A percentile compares a stretch with the other conserved stretches of the same genome.
Conservation (phyloP, 2,113 vertebrate species). For the Nycticorax nycticorax region DNA sequence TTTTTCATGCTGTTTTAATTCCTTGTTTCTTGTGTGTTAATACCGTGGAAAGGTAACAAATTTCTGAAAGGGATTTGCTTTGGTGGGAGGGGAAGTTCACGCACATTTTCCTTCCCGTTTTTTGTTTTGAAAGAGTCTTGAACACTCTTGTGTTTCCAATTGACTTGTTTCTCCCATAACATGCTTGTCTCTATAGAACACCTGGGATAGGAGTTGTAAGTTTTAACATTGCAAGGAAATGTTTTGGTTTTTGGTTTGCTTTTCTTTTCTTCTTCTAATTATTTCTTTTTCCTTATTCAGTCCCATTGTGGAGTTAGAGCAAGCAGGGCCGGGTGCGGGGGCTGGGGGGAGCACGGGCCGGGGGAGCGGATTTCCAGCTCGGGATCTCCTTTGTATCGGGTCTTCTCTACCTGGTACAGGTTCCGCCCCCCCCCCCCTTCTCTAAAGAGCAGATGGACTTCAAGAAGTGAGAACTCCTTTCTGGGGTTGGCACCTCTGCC, state of each 20-base stretch:
- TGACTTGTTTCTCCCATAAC: conserved; percentile 67
- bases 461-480: background rate
- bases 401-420: background rate
- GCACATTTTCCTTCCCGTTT: conserved; percentile 27
- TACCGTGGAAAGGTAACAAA: conserved; percentile 30
- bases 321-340: conserved; percentile 10
- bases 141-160: conserved; percentile 47
- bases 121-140: conserved; percentile 42
- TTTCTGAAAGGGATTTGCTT: conserved; percentile 23
- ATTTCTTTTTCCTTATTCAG: conserved; percentile 18
- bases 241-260: conserved; percentile 18
- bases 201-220: conserved; percentile 65
- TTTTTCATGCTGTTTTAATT: conserved; percentile 49
- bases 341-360: background rate
- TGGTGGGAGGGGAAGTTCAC: conserved; percentile 42
- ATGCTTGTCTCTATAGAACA: conserved; percentile 62
- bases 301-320: background rate
- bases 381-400: background rate
- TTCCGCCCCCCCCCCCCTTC: background rate
- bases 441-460: background rate
- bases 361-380: background rate
- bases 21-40: conserved; percentile 57
- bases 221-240: conserved; percentile 57
- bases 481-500: background rate
- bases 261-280: conserved; percentile 50